These are phyloP conservation scores for Rhinichthys klamathensis DNA, from an alignment of 2,113 vertebrate genomes.

Conservation along the genomic window DNA sequence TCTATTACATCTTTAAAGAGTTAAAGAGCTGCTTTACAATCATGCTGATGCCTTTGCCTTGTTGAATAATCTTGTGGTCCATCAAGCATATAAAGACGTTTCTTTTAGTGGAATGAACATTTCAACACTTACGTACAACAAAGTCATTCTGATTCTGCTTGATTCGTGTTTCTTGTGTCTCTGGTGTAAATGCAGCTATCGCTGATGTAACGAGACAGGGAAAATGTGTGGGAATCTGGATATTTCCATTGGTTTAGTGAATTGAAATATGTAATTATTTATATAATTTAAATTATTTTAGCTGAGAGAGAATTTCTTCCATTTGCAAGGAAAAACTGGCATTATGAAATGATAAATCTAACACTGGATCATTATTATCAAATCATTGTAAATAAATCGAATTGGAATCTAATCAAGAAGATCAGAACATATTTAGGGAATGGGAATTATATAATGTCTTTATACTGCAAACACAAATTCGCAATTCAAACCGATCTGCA, in stretches of 20 bases:
- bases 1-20: constrained; percentile 9
- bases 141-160: not conserved
- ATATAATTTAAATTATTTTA: no score
- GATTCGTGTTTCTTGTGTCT: not conserved
- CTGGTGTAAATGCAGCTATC: constrained; percentile 3
- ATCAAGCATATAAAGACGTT: not conserved
- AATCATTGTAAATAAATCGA: no score
- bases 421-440: no score
- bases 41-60: not conserved
- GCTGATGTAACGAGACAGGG: not conserved
- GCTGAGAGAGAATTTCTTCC: no score
- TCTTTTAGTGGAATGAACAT: not conserved
- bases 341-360: no score
- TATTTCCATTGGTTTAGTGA: no score
- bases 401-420: no score
- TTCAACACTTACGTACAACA: not conserved
- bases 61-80: not conserved
- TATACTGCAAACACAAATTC: not conserved
- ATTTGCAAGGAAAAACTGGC: no score
- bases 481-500: constrained; percentile 21
- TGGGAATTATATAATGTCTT: not conserved
- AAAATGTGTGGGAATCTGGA: not conserved
- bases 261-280: no score
- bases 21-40: not conserved
- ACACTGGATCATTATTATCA: no score